Base-by-base conservation (phyloP, 2,888 invertebrate genomes). In the Drosophila koepferae region DNA sequence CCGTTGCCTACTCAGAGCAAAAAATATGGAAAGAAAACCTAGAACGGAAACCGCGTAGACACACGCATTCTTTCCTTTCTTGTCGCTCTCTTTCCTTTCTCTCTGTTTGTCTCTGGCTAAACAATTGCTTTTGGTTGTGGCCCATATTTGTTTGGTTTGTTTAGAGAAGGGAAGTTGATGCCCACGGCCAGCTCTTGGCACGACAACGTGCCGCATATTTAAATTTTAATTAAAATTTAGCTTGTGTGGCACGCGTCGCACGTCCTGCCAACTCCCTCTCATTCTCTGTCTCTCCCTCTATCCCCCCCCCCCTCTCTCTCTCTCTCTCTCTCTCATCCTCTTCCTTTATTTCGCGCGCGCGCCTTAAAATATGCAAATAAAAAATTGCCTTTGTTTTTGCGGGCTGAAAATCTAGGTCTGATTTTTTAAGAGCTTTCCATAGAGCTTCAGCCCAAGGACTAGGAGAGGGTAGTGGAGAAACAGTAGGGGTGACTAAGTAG, bases 151-250 rank as follows among this genome's bases (percentile, higher is more conserved):
- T 56, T 34, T 44, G 56, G 61, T 66, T 46, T 48, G 43, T 31
- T 53, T 20, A 23, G 62, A 23, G 40, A 40, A 40, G 40, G 48
- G 31, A 40, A 40, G 40, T 54, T n/a, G 43, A n/a, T 55, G 63
- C 60, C 46, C 23, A 40, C 43, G 60, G 66, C 49, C 64, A 68
- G 58, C 85, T 80, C 68, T 71, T 77, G 75, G 71, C 80, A 78
- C 76, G 71, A 74, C 80, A 77, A 74, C 75, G 76, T 53, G 82
- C 65, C 81, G 85, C 85, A 85, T 85, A 85, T 87, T 87, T 87
- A 87, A 84, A 85, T 87, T 85, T 85, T 85, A 87, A 85, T 85
- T 85, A 85, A 87, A 85, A 87, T 87, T 80, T 76, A 70, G 81
- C 72, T 75, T 62, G 67, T 71, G 43, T 56, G 63, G 55, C 75